These are phyloP conservation scores for Pasiphila rectangulata DNA, from an alignment of 2,888 invertebrate species.

Conservation along the genomic window DNA sequence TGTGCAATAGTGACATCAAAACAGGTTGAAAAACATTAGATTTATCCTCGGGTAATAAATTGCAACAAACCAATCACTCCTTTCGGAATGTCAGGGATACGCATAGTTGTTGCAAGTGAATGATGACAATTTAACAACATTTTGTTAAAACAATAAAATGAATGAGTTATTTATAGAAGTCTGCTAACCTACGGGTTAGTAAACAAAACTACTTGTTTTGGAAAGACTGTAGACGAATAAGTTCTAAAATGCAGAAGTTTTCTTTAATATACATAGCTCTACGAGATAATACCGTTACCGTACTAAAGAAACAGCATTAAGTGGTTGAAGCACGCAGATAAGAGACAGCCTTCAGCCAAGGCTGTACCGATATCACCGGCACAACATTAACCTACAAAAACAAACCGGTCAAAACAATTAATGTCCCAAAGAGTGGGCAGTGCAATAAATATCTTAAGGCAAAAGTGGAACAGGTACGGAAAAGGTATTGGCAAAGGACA, in stretches of 20 bases:
- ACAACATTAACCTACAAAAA: slow-evolving; percentile 47
- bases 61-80: slow-evolving; percentile 10
- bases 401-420: slow-evolving; percentile 38
- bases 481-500: slow-evolving; percentile 2
- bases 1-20: slow-evolving; percentile 11
- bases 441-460: not conserved
- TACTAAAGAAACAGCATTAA: slow-evolving; percentile 11
- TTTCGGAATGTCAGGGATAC: slow-evolving; percentile 16
- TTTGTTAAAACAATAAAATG: not conserved
- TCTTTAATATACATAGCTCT: no score
- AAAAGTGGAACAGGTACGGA: not conserved
- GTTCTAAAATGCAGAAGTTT: no score
- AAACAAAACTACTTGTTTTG: no score
- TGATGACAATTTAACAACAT: not conserved
- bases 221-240: no score
- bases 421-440: slow-evolving; percentile 11
- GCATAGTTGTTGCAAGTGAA: not conserved
- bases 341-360: slow-evolving; percentile 45
- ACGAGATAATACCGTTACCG: no score
- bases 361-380: slow-evolving; percentile 41
- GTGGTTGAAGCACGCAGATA: slow-evolving; percentile 39
- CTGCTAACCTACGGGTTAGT: not conserved
- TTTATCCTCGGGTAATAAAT: slow-evolving; percentile 15
- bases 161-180: not conserved
- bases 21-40: slow-evolving; percentile 4